Evolutionary conservation across 2,113 vertebrate genomes (phyloP).

Genomic region (Brachypodius melanocephalos): DNA sequence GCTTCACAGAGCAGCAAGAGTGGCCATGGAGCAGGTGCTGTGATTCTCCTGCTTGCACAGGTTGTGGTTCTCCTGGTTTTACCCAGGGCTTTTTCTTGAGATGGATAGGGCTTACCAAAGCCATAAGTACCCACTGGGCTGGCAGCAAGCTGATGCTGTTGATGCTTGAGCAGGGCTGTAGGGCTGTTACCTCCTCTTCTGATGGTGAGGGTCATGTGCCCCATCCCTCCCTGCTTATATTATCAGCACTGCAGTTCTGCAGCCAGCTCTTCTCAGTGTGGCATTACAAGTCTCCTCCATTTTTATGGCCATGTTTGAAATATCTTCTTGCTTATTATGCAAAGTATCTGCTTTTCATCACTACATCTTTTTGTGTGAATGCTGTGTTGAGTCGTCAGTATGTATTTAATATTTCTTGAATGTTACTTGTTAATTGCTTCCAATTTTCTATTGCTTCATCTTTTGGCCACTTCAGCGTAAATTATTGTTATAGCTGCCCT

Average conservation of each 20-base stretch:
- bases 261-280: background rate
- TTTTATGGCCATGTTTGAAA: background rate
- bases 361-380: background rate
- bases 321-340: background rate
- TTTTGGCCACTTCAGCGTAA: conserved; percentile 12
- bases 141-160: background rate
- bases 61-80: background rate
- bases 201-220: fast-evolving
- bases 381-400: background rate
- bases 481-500: conserved; percentile 24
- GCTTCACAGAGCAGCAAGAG: fast-evolving
- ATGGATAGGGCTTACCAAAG: background rate
- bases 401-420: conserved; percentile 1
- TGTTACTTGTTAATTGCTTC: conserved; percentile 34
- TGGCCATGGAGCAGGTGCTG: background rate
- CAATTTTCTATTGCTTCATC: conserved; percentile 11
- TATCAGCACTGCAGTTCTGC: background rate
- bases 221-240: fast-evolving
- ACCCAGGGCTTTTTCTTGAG: background rate
- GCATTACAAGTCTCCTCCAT: background rate
- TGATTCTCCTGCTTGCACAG: background rate
- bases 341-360: conserved; percentile 10
- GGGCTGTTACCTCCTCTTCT: background rate
- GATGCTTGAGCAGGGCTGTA: background rate
- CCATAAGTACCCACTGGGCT: fast-evolving